Conservation (phyloP, 2,113 vertebrate species). For the Alexandromys fortis region DNA sequence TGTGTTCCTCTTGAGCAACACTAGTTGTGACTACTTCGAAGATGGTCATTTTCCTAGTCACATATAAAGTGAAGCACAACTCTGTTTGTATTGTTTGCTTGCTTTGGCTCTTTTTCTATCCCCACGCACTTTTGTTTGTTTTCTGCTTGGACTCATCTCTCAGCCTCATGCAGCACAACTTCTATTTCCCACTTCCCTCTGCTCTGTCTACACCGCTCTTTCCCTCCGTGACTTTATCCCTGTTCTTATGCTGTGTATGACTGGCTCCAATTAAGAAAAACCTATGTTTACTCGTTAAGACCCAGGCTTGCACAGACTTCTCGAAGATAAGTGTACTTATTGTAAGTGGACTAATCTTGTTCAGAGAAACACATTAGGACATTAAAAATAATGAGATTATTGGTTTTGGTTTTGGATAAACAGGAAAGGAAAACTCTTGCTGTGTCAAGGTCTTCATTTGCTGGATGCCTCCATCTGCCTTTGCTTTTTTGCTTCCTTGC, state of each 20-base stretch:
- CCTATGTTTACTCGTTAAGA: slow-evolving; percentile 47
- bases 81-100: neutral
- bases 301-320: neutral
- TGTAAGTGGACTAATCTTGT: slow-evolving; percentile 45
- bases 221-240: neutral
- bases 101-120: neutral
- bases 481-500: neutral
- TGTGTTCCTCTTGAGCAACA: neutral
- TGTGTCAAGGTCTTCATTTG: neutral
- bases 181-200: neutral
- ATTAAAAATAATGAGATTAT: slow-evolving; percentile 58
- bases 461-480: neutral
- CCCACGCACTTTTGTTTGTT: neutral
- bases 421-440: slow-evolving; percentile 16
- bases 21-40: neutral
- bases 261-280: slow-evolving; percentile 58
- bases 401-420: slow-evolving; percentile 52
- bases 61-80: neutral
- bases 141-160: neutral
- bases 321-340: slow-evolving; percentile 30
- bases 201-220: neutral
- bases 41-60: neutral
- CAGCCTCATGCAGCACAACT: neutral
- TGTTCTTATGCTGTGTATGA: neutral
- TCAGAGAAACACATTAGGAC: slow-evolving; percentile 45